These are phyloP conservation scores for Steatocranus sp. DNA, from an alignment of 2,797 vertebrate genomes.

Conservation along the genomic window DNA sequence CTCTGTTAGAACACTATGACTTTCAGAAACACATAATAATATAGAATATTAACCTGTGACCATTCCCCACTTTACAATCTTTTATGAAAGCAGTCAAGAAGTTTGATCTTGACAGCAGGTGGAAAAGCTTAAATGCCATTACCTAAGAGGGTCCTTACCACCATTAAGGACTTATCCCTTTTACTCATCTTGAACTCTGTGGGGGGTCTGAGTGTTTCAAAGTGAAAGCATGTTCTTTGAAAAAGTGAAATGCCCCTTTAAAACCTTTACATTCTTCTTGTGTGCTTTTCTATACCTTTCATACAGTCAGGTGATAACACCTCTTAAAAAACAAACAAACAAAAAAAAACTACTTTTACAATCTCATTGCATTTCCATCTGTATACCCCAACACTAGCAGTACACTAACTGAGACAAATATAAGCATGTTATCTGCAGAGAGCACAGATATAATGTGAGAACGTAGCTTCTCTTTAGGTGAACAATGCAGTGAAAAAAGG, in stretches of 20 bases:
- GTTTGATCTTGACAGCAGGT: neutral
- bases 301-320: conserved; percentile 29
- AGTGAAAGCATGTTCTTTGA: conserved; percentile 13
- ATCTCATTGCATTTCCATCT: conserved; percentile 34
- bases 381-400: conserved; percentile 13
- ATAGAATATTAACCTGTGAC: neutral
- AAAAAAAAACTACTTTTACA: conserved; percentile 23
- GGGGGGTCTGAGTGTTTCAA: conserved; percentile 16
- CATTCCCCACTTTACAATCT: neutral
- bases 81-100: neutral
- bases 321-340: conserved; percentile 16
- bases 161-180: neutral
- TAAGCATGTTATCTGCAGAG: conserved; percentile 50
- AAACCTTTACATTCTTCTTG: conserved; percentile 63
- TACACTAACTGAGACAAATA: conserved; percentile 41
- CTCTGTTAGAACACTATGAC: conserved; percentile 13
- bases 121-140: neutral
- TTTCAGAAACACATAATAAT: conserved; percentile 20
- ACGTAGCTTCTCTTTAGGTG: conserved; percentile 16
- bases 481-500: conserved; percentile 31
- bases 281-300: conserved; percentile 62
- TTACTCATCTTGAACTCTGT: neutral
- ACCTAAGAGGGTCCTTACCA: neutral
- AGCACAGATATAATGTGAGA: conserved; percentile 25
- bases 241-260: conserved; percentile 31